Percentiles rank a stretch among this genome's conserved stretches.
Conservation (phyloP, 1,140 invertebrate genomes). For the Drosophila kepulauana region DNA sequence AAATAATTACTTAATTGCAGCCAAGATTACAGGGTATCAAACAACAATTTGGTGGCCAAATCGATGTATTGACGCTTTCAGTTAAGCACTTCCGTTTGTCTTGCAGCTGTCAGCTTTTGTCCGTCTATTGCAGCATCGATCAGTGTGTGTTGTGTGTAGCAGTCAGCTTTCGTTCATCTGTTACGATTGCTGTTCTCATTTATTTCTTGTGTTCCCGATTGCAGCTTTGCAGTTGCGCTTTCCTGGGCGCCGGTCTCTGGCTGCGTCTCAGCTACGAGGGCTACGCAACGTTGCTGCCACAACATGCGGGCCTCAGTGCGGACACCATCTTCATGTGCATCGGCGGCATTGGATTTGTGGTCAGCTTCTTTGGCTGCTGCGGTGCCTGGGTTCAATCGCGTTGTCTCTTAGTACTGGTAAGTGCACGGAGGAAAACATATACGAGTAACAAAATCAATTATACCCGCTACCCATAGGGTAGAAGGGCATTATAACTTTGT, state of each 20-base stretch:
- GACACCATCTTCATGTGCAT: slow-evolving; percentile 89
- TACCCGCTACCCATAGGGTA: too few relatives aligned
- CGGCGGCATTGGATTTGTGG: slow-evolving; percentile 89
- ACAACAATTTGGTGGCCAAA: neutral
- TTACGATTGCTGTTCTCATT: neutral
- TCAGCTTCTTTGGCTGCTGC: slow-evolving; percentile 93
- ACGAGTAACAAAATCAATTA: too few relatives aligned
- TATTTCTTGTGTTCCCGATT: slow-evolving; percentile 4
- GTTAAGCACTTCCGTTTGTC: neutral
- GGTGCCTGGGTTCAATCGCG: slow-evolving; percentile 93
- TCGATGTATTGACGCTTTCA: neutral
- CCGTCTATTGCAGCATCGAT: neutral
- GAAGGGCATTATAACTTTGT: too few relatives aligned
- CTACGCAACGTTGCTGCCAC: slow-evolving; percentile 89
- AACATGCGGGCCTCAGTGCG: slow-evolving; percentile 89
- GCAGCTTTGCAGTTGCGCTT: slow-evolving; percentile 91
- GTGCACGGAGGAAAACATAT: slow-evolving; percentile 56
- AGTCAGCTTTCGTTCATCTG: neutral
- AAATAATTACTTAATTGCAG: too few relatives aligned
- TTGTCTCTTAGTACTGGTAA: slow-evolving; percentile 91
- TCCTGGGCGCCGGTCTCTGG: slow-evolving; percentile 91
- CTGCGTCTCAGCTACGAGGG: slow-evolving; percentile 89
- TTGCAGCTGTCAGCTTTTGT: neutral
- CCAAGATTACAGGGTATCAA: too few relatives aligned
- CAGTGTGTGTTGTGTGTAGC: neutral